A percentile compares a stretch with the other conserved stretches of the same genome.
Conservation (phyloP, 2,888 invertebrate species). For the Polydrusus cervinus region DNA sequence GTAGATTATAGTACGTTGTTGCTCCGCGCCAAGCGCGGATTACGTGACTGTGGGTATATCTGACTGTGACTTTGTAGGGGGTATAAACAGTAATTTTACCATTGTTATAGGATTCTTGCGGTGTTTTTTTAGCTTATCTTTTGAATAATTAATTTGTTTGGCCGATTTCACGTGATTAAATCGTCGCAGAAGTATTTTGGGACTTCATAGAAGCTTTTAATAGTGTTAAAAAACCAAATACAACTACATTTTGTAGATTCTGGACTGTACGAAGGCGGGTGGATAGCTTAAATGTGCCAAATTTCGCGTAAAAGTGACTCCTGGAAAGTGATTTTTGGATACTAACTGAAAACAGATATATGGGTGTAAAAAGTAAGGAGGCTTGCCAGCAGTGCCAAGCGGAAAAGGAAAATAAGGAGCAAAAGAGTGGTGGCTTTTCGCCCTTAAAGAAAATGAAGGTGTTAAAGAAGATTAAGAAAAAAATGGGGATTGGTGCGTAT, state of each 20-base stretch:
- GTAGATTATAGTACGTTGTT: constrained; percentile 2
- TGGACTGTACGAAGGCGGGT: not conserved
- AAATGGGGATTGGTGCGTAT: constrained; percentile 89
- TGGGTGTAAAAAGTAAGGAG: constrained; percentile 69
- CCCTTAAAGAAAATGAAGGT: constrained; percentile 87
- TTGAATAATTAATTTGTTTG: too few relatives aligned
- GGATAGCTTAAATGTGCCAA: not conserved
- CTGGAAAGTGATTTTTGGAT: constrained; percentile 19
- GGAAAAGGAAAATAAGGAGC: constrained; percentile 66
- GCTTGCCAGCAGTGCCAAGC: constrained; percentile 59
- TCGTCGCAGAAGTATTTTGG: not conserved
- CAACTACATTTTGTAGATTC: too few relatives aligned
- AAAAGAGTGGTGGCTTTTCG: constrained; percentile 69
- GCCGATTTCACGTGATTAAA: not conserved
- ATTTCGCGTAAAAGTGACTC: constrained; percentile 8
- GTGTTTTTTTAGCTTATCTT: not conserved
- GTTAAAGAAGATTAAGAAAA: constrained; percentile 90
- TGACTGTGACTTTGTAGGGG: constrained; percentile 32
- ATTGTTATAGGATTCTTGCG: not conserved
- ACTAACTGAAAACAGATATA: constrained; percentile 56
- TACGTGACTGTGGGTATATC: constrained; percentile 20
- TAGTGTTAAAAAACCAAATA: not conserved
- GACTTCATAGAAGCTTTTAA: not conserved
- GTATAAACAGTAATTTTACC: not conserved
- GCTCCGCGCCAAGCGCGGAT: constrained; percentile 6